Percentiles rank a stretch among this genome's conserved stretches.
Conservation (phyloP, 2,113 vertebrate genomes). For the Telmatochromis sp. region DNA sequence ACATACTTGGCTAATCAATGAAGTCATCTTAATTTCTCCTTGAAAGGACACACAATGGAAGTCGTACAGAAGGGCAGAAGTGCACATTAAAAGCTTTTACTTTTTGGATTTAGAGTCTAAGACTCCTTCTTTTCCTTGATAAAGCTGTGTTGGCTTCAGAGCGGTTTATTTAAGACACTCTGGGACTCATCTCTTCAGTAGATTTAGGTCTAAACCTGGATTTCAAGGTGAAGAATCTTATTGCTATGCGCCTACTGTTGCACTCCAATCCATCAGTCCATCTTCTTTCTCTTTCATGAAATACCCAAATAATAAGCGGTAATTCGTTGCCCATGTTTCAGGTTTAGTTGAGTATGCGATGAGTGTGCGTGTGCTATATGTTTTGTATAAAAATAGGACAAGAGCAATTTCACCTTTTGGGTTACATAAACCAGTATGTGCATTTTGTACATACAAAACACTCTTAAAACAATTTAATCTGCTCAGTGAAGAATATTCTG, state of each 20-base stretch:
- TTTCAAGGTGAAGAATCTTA: slow-evolving; percentile 43
- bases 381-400: neutral
- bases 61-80: slow-evolving; percentile 6
- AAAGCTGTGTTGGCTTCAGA: slow-evolving; percentile 19
- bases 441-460: neutral
- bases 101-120: slow-evolving; percentile 41
- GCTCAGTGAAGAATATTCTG: neutral
- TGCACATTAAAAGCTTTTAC: neutral
- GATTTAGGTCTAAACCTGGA: slow-evolving; percentile 45
- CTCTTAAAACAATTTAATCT: neutral
- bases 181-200: slow-evolving; percentile 34
- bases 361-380: neutral
- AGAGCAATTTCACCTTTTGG: neutral
- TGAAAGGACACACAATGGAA: slow-evolving; percentile 6
- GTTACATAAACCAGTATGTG: neutral
- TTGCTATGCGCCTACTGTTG: slow-evolving; percentile 22
- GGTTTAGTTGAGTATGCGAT: neutral
- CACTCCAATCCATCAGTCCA: slow-evolving; percentile 30
- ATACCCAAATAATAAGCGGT: slow-evolving; percentile 4
- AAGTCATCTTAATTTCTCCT: slow-evolving; percentile 5
- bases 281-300: slow-evolving; percentile 19
- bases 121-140: neutral
- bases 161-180: slow-evolving; percentile 39
- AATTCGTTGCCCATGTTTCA: neutral
- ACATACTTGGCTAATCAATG: slow-evolving; percentile 14